Conservation (phyloP, 2,888 invertebrate genomes). For the Amorpha juglandis region DNA sequence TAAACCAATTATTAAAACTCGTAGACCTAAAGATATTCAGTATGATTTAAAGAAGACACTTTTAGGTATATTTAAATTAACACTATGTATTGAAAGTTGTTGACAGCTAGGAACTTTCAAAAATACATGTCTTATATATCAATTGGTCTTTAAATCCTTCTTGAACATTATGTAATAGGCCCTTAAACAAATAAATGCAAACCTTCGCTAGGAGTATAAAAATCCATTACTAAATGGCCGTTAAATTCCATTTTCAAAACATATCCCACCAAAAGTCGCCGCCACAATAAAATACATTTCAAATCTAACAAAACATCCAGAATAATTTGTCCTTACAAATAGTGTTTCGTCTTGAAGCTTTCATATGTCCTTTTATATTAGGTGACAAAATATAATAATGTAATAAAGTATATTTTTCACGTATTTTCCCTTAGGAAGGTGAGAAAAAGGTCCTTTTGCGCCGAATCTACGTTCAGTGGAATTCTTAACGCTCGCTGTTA, state of each 20-base stretch:
- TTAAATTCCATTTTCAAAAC: neutral
- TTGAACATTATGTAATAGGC: no score
- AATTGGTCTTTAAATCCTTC: no score
- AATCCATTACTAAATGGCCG: neutral
- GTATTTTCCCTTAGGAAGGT: constrained; percentile 28
- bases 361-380: constrained; percentile 27
- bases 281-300: neutral
- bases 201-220: no score
- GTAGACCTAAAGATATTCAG: no score
- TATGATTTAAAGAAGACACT: no score
- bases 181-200: no score
- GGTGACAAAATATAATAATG: constrained; percentile 26
- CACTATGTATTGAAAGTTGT: no score
- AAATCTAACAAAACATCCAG: neutral
- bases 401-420: constrained; percentile 29
- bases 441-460: neutral
- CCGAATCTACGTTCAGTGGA: neutral
- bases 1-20: no score
- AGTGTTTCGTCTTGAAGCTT: constrained; percentile 22
- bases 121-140: no score
- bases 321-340: constrained; percentile 11
- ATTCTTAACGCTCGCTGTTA: constrained; percentile 2
- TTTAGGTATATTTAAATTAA: no score
- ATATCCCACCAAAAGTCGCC: neutral
- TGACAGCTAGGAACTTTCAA: no score